Conservation (phyloP, 2,888 invertebrate genomes). For the Erebia palarica region DNA sequence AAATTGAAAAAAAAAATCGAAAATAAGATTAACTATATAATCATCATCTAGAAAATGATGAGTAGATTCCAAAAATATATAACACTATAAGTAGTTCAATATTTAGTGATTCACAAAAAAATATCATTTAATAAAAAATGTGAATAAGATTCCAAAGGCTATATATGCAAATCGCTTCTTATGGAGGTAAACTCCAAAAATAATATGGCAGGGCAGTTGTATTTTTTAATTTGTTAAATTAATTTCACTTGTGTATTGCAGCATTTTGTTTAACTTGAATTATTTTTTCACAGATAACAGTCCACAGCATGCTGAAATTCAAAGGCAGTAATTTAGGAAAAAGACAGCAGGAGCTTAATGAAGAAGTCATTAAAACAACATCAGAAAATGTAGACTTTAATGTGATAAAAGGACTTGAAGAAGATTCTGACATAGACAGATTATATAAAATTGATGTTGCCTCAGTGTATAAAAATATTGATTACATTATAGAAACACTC, state of each 20-base stretch:
- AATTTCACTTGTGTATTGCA: neutral
- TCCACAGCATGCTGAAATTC: slow-evolving; percentile 34
- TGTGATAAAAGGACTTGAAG: slow-evolving; percentile 44
- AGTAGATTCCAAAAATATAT: too few species aligned
- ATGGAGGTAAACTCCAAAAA: too few species aligned
- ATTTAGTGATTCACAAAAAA: too few species aligned
- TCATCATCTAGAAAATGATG: too few species aligned
- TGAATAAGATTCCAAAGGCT: too few species aligned
- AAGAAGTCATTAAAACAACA: slow-evolving; percentile 36
- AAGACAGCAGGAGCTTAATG: slow-evolving; percentile 43
- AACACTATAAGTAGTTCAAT: too few species aligned
- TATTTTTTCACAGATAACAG: slow-evolving; percentile 7
- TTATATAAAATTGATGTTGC: slow-evolving; percentile 66
- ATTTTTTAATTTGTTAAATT: too few species aligned
- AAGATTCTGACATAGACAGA: slow-evolving; percentile 56
- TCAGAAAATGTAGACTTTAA: slow-evolving; percentile 44
- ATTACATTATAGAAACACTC: slow-evolving; percentile 57
- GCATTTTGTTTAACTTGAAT: neutral
- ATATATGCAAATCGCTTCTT: too few species aligned
- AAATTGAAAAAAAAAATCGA: too few species aligned
- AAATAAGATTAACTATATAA: too few species aligned
- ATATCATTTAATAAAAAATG: too few species aligned
- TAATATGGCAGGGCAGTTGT: too few species aligned
- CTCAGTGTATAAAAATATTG: slow-evolving; percentile 54
- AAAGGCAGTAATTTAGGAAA: slow-evolving; percentile 42